Percentiles rank a stretch among this genome's conserved stretches.
Evolutionary conservation across 2,113 vertebrate genomes (phyloP).

Genomic region (Pseudopipra pipra): DNA sequence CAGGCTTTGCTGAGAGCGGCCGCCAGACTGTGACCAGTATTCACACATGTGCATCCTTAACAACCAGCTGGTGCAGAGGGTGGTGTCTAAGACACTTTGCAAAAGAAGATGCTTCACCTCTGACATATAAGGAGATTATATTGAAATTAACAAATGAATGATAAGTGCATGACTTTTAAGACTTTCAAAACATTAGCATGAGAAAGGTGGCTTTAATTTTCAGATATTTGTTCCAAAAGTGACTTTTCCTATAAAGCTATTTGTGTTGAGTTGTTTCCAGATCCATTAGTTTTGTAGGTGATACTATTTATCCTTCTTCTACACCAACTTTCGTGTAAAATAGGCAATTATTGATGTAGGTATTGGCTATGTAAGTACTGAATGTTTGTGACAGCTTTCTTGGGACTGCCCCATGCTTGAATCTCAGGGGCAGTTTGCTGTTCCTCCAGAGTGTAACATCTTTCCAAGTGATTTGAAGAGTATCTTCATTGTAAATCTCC

Average conservation of each 20-base stretch:
- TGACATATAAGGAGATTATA: neutral
- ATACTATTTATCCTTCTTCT: neutral
- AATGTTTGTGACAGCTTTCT: neutral
- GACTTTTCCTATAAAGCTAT: neutral
- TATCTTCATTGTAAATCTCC: neutral
- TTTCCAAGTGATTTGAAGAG: neutral
- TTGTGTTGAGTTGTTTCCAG: neutral
- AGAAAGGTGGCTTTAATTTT: neutral
- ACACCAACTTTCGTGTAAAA: neutral
- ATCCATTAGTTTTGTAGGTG: neutral
- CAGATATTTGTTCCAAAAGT: neutral
- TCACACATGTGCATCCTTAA: fast-evolving
- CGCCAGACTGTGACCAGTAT: neutral
- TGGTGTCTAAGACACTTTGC: neutral
- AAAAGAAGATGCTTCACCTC: neutral
- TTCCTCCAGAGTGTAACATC: neutral
- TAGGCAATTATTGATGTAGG: neutral
- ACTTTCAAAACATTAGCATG: neutral
- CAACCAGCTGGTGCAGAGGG: neutral
- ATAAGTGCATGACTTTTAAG: neutral
- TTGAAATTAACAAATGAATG: neutral
- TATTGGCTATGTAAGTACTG: neutral
- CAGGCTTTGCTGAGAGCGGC: neutral
- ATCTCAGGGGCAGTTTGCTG: neutral
- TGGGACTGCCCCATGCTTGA: neutral